Percentiles rank a stretch among this genome's conserved stretches.
These are phyloP conservation scores for Trinectes maculatus DNA, from an alignment of 2,113 vertebrate species.

Conservation along the genomic window DNA sequence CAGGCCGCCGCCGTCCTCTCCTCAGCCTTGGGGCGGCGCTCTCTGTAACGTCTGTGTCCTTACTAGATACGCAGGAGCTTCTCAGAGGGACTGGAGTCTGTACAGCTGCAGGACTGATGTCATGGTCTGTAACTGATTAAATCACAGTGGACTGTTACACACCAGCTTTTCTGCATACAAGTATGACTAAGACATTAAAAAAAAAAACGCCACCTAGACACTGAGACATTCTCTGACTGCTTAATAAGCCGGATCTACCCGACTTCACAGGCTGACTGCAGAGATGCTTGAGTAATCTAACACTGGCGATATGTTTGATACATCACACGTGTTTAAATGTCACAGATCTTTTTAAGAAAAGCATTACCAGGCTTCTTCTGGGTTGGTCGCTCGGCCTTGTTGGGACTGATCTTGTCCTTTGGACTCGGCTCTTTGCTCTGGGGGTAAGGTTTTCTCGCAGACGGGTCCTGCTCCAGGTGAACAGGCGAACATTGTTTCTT, in stretches of 20 bases:
- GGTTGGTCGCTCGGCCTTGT: constrained; percentile 45
- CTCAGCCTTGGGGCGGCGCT: constrained; percentile 72
- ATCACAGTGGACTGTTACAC: constrained; percentile 43
- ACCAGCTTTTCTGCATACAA: constrained; percentile 17
- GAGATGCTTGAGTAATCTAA: constrained; percentile 11
- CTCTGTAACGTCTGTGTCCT: constrained; percentile 62
- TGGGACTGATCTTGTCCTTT: constrained; percentile 61
- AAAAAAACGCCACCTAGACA: constrained; percentile 3
- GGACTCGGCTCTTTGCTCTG: constrained; percentile 46
- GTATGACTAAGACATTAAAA: constrained; percentile 21
- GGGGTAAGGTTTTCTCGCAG: constrained; percentile 50
- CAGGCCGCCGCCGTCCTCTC: constrained; percentile 76
- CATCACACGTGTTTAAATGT: constrained; percentile 7
- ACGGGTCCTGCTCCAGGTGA: constrained; percentile 55
- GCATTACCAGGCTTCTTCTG: constrained; percentile 69
- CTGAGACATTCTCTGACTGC: constrained; percentile 20
- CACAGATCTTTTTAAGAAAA: background rate
- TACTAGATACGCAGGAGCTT: constrained; percentile 43
- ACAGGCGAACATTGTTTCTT: constrained; percentile 73
- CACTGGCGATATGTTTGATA: background rate
- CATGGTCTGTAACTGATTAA: constrained; percentile 62
- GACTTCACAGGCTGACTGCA: background rate
- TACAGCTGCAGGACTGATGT: constrained; percentile 36
- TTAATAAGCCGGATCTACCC: background rate
- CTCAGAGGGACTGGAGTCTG: constrained; percentile 49